These are phyloP conservation scores for Dolichoris vasculosae DNA, from an alignment of 1,140 invertebrate genomes.

Conservation along the genomic window DNA sequence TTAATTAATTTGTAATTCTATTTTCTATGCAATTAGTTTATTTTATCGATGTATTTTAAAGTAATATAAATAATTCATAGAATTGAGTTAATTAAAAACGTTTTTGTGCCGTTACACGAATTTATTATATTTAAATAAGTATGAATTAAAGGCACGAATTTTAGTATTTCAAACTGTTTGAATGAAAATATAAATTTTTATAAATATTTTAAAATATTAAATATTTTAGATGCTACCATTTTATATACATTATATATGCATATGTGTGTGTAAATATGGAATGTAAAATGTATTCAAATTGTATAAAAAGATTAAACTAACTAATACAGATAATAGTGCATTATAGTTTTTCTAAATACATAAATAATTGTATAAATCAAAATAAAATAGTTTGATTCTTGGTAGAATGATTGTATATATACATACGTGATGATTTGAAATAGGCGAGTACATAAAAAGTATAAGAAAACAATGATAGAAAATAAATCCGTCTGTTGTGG, in stretches of 20 bases:
- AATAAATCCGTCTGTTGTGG: slow-evolving; percentile 14
- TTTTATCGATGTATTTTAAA: not conserved
- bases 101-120: not conserved
- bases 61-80: not conserved
- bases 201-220: not conserved
- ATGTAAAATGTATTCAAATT: not conserved
- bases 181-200: not conserved
- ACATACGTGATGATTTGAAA: not conserved
- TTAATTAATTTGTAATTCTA: not conserved
- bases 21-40: not conserved
- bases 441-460: not conserved
- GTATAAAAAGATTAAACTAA: not conserved
- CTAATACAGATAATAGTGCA: slow-evolving; percentile 8
- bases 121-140: not conserved
- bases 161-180: not conserved
- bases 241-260: not conserved
- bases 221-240: not conserved
- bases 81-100: not conserved
- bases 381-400: slow-evolving; percentile 49
- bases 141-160: not conserved
- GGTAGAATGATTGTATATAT: slow-evolving; percentile 17
- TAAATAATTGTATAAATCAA: slow-evolving; percentile 33
- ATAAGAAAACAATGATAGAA: slow-evolving; percentile 1
- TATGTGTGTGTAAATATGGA: not conserved
- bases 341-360: slow-evolving; percentile 17